Conservation (phyloP, 1,140 invertebrate species). For the Drosophila pandora region DNA sequence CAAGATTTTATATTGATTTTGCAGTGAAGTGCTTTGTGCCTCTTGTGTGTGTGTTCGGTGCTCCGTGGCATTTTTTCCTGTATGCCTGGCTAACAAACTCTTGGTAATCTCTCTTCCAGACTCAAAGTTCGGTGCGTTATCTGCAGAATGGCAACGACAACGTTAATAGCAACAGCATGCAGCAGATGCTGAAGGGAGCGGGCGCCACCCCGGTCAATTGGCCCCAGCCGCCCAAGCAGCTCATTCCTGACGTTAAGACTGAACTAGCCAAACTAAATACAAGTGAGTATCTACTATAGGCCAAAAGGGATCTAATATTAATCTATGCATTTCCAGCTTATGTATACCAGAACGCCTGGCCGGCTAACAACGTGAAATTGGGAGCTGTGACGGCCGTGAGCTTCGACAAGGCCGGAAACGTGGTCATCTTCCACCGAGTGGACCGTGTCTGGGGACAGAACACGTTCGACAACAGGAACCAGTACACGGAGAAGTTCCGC, state of each 20-base stretch:
- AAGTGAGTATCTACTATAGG: constrained; percentile 45
- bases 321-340: constrained; percentile 52
- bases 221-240: constrained; percentile 58
- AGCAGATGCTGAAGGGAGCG: constrained; percentile 77
- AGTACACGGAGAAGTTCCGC: constrained; percentile 86
- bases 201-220: constrained; percentile 53
- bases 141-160: constrained; percentile 43
- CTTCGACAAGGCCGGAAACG: constrained; percentile 88
- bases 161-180: constrained; percentile 52
- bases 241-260: constrained; percentile 60
- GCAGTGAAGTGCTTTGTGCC: constrained; percentile 12
- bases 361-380: constrained; percentile 84
- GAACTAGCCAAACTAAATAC: constrained; percentile 76
- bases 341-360: constrained; percentile 85
- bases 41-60: constrained; percentile 21
- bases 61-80: constrained; percentile 33
- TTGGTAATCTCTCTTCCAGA: constrained; percentile 30
- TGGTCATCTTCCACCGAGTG: constrained; percentile 94
- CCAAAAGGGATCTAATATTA: background rate
- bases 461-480: constrained; percentile 88
- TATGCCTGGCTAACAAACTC: constrained; percentile 39
- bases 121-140: constrained; percentile 63
- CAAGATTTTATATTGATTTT: constrained; percentile 57
- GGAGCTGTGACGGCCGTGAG: constrained; percentile 93
- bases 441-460: constrained; percentile 88